Conservation (phyloP, 2,888 invertebrate species). For the Mongoloraphidia duomilia region DNA sequence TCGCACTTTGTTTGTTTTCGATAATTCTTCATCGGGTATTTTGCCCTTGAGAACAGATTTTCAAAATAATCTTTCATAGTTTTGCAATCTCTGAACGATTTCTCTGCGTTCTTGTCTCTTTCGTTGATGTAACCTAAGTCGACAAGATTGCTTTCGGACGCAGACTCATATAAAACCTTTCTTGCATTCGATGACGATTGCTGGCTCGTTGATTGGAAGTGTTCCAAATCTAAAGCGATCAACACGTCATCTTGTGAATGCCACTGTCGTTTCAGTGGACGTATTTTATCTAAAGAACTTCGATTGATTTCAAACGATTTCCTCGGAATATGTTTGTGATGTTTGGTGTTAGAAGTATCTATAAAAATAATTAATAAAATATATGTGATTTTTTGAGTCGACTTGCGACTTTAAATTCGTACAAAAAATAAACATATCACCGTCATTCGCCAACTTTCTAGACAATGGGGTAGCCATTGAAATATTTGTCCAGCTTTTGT, state of each 20-base stretch:
- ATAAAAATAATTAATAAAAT: not conserved
- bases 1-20: constrained; percentile 4
- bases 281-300: not conserved
- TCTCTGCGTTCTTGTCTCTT: not conserved
- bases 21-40: not conserved
- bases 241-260: constrained; percentile 4
- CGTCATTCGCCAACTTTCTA: too few species aligned
- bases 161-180: constrained; percentile 2
- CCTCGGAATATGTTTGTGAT: not conserved
- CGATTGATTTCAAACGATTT: not conserved
- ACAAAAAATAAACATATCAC: too few species aligned
- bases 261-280: not conserved
- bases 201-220: not conserved
- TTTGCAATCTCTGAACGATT: constrained; percentile 6
- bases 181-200: not conserved
- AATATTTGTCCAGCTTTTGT: too few species aligned
- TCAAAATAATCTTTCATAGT: constrained; percentile 7
- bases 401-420: too few species aligned
- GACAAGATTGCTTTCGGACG: constrained; percentile 9
- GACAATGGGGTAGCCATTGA: too few species aligned
- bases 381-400: too few species aligned
- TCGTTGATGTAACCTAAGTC: constrained; percentile 4
- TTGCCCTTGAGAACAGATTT: constrained; percentile 2
- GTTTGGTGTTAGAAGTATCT: not conserved
- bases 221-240: not conserved